These are phyloP conservation scores for Rhinophrynus dorsalis DNA, from an alignment of 2,797 vertebrate genomes.

Conservation along the genomic window DNA sequence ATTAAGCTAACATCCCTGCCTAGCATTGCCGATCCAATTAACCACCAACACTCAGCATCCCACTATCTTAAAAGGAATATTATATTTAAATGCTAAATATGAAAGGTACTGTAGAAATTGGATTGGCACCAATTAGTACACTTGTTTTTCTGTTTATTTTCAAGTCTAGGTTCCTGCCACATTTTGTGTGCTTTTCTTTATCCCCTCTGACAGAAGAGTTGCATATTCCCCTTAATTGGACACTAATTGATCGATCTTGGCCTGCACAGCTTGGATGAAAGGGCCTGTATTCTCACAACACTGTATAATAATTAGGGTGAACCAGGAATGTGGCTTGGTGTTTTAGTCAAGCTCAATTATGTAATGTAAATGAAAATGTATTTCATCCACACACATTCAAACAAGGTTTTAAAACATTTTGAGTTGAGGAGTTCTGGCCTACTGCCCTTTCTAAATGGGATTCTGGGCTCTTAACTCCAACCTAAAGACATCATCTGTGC, in stretches of 20 bases:
- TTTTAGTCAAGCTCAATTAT: conserved; percentile 21
- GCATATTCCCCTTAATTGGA: conserved; percentile 53
- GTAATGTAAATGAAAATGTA: neutral
- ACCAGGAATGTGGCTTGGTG: neutral
- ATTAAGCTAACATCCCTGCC: neutral
- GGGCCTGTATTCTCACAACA: conserved; percentile 51
- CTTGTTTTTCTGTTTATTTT: neutral
- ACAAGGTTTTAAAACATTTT: neutral
- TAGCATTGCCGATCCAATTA: conserved; percentile 4
- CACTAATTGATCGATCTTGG: conserved; percentile 53
- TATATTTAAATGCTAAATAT: conserved; percentile 1
- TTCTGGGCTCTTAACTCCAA: neutral
- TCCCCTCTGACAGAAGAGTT: conserved; percentile 48
- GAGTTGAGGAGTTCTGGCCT: neutral
- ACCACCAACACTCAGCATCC: neutral
- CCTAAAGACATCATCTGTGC: neutral
- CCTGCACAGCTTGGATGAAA: conserved; percentile 50
- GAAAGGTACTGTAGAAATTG: neutral
- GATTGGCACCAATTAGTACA: neutral
- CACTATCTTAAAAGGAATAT: neutral
- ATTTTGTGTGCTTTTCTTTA: conserved; percentile 35
- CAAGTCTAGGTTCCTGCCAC: neutral
- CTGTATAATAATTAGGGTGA: conserved; percentile 22
- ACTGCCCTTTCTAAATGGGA: neutral
- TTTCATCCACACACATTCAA: conserved; percentile 3